Percentiles rank a stretch among this genome's conserved stretches.
Conservation (phyloP, 2,888 invertebrate genomes). For the Ichneumoninae sp. region DNA sequence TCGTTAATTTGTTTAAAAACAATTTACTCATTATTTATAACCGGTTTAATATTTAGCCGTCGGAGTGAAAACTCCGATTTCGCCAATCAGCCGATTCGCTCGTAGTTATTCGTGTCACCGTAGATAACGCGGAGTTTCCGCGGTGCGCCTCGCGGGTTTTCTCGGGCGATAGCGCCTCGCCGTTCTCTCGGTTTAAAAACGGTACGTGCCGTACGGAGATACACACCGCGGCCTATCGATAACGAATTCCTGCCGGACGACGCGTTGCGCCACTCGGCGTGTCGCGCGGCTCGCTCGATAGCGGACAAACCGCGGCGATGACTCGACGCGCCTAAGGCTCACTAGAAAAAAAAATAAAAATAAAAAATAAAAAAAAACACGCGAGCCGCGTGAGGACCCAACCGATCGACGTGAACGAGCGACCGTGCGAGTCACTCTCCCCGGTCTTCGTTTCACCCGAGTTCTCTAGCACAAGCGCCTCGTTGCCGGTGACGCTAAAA, state of each 20-base stretch:
- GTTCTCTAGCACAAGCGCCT: conserved; percentile 14
- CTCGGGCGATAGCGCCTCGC: not conserved
- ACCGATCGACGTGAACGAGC: conserved; percentile 35
- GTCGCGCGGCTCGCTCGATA: conserved; percentile 3
- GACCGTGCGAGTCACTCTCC: conserved; percentile 15
- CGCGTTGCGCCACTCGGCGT: conserved; percentile 38
- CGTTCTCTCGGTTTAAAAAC: conserved; percentile 1
- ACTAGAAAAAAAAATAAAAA: too few species aligned
- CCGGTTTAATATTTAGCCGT: not conserved
- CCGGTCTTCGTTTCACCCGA: conserved; percentile 47
- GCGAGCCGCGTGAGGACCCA: not conserved
- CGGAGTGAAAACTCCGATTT: too few species aligned
- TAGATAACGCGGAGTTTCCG: conserved; percentile 17
- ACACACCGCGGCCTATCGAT: conserved; percentile 50
- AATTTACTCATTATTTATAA: not conserved
- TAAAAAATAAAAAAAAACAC: too few species aligned
- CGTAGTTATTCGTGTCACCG: not conserved
- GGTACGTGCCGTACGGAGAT: not conserved
- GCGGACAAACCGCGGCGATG: conserved; percentile 34
- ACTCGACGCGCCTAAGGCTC: not conserved
- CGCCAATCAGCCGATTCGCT: too few species aligned
- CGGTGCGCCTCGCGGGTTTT: conserved; percentile 19
- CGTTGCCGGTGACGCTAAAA: conserved; percentile 57
- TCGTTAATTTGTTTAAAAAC: too few species aligned
- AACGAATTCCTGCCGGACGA: conserved; percentile 54